Evolutionary conservation across 2,888 invertebrate genomes (phyloP).

Genomic region (Lasius platythorax): DNA sequence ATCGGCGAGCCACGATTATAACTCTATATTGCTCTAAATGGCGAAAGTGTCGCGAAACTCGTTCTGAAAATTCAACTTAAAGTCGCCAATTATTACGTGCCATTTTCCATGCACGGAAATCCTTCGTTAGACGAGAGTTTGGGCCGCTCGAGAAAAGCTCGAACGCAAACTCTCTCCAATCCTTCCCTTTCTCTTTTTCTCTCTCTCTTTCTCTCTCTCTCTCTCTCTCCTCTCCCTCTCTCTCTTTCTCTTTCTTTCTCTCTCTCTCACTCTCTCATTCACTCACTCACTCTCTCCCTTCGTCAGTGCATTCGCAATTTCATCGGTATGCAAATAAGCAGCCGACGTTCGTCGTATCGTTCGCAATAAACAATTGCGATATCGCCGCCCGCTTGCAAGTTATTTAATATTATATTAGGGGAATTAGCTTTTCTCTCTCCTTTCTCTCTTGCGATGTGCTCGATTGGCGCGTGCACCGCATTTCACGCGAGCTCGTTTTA

Average conservation of each 20-base stretch:
- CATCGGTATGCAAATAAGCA: conserved; percentile 47
- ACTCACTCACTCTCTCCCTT: background rate
- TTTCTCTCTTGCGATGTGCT: background rate
- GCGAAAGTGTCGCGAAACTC: conserved; percentile 48
- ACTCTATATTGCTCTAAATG: conserved; percentile 1
- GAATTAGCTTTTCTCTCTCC: background rate
- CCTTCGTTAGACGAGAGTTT: conserved; percentile 48
- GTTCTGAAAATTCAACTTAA: conserved; percentile 22
- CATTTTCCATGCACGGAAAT: conserved; percentile 49
- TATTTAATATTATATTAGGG: conserved; percentile 44
- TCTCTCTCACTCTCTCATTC: background rate
- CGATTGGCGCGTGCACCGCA: background rate
- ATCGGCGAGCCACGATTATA: background rate
- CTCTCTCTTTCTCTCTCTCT: background rate
- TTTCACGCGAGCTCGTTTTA: conserved; percentile 1
- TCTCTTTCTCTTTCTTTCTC: background rate
- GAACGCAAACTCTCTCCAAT: conserved; percentile 3
- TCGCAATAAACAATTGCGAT: conserved; percentile 19
- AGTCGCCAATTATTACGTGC: conserved; percentile 56
- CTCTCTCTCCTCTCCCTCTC: background rate
- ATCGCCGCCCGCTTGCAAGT: conserved; percentile 1
- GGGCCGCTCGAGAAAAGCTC: conserved; percentile 9
- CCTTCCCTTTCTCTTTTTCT: background rate
- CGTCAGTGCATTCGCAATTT: conserved; percentile 40
- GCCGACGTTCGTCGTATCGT: background rate